Conservation (phyloP, 2,797 vertebrate genomes). For the Spheniscus humboldti region DNA sequence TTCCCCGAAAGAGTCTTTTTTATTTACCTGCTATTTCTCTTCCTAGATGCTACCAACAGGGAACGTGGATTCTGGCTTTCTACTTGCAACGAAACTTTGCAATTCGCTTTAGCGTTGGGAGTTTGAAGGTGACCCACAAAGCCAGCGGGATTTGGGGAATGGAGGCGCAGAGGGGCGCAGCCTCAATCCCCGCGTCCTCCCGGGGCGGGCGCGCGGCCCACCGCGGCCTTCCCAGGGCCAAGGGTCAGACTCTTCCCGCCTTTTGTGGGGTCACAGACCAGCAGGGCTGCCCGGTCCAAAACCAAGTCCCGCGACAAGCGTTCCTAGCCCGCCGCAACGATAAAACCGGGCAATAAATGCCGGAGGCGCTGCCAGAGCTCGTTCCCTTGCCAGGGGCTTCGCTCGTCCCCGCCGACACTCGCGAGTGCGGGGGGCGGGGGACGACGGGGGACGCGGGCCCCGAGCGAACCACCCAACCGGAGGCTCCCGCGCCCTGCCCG, state of each 20-base stretch:
- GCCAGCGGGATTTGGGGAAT: neutral
- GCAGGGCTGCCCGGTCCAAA: neutral
- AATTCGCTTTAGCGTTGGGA: accelerated
- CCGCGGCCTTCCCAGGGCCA: neutral
- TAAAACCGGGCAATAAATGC: accelerated
- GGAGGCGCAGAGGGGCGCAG: accelerated
- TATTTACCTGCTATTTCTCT: neutral
- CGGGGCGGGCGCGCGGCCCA: too few species aligned
- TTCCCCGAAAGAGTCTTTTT: neutral
- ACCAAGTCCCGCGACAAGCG: neutral
- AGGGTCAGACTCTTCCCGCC: neutral
- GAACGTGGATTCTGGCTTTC: neutral
- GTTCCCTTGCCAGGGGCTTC: neutral
- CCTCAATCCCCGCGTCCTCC: accelerated
- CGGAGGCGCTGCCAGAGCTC: neutral
- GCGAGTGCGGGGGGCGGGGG: too few species aligned
- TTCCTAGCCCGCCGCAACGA: neutral
- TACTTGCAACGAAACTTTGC: neutral
- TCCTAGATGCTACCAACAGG: neutral
- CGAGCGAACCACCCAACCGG: neutral
- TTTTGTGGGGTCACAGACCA: neutral
- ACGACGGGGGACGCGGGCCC: neutral
- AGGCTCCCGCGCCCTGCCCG: neutral
- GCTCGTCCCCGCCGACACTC: neutral
- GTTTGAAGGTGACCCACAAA: neutral